Percentiles rank a stretch among this genome's conserved stretches.
Evolutionary conservation across 1,140 invertebrate species (phyloP).

Genomic region (Fopius arisanus): DNA sequence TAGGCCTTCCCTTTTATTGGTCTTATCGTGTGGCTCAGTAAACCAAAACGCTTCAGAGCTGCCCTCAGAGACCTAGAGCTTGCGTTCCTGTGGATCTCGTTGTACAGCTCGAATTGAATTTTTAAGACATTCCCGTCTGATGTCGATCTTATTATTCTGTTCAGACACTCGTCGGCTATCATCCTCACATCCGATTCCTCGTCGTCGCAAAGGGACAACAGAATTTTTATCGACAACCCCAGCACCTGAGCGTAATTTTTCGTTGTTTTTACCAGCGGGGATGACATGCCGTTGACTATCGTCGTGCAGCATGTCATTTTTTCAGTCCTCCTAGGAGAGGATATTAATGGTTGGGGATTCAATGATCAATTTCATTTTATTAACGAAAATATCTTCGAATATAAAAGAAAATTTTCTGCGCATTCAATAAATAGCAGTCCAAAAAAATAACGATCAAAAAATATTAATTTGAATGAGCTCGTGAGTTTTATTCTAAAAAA

Average conservation of each 20-base stretch:
- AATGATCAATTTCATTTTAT: not conserved
- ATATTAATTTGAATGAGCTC: no score
- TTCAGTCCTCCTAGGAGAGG: slow-evolving; percentile 70
- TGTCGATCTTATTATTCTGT: slow-evolving; percentile 76
- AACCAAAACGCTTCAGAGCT: slow-evolving; percentile 78
- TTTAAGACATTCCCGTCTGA: slow-evolving; percentile 73
- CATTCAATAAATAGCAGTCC: slow-evolving; percentile 6
- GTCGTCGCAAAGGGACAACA: slow-evolving; percentile 79
- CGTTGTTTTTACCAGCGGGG: slow-evolving; percentile 62
- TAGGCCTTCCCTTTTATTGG: slow-evolving; percentile 81
- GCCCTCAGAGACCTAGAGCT: slow-evolving; percentile 73
- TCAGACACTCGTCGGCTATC: slow-evolving; percentile 82
- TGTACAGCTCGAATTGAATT: slow-evolving; percentile 81
- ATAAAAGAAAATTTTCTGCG: no score
- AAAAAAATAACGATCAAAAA: not conserved
- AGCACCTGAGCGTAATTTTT: slow-evolving; percentile 74
- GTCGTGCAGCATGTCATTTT: slow-evolving; percentile 74
- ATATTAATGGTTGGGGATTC: not conserved
- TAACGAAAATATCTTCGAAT: no score
- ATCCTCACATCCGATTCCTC: slow-evolving; percentile 79
- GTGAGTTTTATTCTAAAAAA: no score
- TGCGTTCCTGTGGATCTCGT: slow-evolving; percentile 83
- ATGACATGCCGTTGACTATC: slow-evolving; percentile 75
- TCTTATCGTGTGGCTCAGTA: slow-evolving; percentile 73
- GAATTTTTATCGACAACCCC: slow-evolving; percentile 74